Base-by-base conservation (phyloP, 2,797 vertebrate genomes). In the Danionella dracula region DNA sequence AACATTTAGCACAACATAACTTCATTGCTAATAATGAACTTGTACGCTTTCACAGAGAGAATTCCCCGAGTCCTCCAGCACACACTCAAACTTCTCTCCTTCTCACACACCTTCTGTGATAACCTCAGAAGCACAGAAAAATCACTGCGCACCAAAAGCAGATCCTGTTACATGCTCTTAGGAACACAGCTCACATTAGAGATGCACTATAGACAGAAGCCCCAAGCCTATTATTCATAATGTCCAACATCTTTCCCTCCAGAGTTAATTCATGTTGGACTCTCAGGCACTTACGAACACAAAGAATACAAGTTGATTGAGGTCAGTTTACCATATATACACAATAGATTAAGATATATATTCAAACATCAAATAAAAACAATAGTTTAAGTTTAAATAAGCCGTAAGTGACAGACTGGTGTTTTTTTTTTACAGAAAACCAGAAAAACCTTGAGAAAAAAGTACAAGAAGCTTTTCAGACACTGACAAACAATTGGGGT, bases 401-500 rank as follows among this genome's bases (percentile, higher is more conserved):
- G n/a, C n/a, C n/a, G n/a, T n/a, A n/a, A n/a, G n/a, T n/a, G n/a
- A n/a, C n/a, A n/a, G n/a, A n/a, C n/a, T n/a, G n/a, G n/a, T n/a
- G n/a, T n/a, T n/a, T n/a, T n/a, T n/a, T n/a, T n/a, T n/a, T n/a
- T n/a, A n/a, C n/a, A n/a, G n/a, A n/a, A n/a, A n/a, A n/a, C n/a
- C n/a, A n/a, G n/a, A n/a, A n/a, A n/a, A n/a, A n/a, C n/a, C 35
- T 45, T 54, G 27, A 34, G 49, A 13, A 64, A 44, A 34, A 44
- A 53, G 53, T 29, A 32, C 6, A 32, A 34, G 27, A n/a, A n/a
- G n/a, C n/a, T n/a, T n/a, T n/a, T n/a, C n/a, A n/a, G n/a, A 56
- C 51, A 56, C 11, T 2, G 15, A 13, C 16, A 21, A 75, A 71
- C 50, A 75, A 46, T 69, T 38, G 13, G 15, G 45, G 31, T 55